Evolutionary conservation across 64 coral and sea anemone species (phyloP), one percentile per base, ranked within the genome.

Genomic region (Montipora cactus): DNA sequence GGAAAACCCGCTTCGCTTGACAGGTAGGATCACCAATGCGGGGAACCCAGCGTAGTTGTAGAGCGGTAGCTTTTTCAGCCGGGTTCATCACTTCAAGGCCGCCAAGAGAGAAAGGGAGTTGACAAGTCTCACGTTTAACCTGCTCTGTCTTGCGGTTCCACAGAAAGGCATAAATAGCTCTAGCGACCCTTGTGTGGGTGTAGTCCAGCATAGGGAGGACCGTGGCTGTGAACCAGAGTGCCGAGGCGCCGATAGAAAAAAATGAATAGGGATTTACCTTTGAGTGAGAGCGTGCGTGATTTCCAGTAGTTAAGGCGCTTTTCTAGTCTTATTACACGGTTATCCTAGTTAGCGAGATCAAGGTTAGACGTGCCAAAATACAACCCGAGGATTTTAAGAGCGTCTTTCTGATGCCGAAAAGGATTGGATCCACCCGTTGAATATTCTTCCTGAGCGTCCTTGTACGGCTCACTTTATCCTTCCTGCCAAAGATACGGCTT

Each of bases 171-270:
- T 53, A 89, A 53, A 89, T 7, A 5, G 87, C 87, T 61, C 15
- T 57, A 16, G 46, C 45, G n/a, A 37, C 18, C 12, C 85, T 47
- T 3, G 85, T 88, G 69, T 49, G 15, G 2, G 75, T 19, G 10
- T 19, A n/a, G 8, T n/a, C 44, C 1, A 68, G 70, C 47, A 88
- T 52, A 14, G 57, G 8, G 0, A 88, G 9, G 2, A 88, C 85
- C 22, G 67, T 88, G 15, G 85, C 85, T 1, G 86, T 88, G 7
- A 75, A 88, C 86, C 86, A 88, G 6, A 88, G 70, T 5, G 68
- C 67, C 0, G 86, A 76, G 18, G 74, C n/a, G n/a, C 44, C 69
- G 8, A 88, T 1, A 0, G 49, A 1, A 11, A n/a, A n/a, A n/a
- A 58, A 88, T 75, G 5, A 88, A 76, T 5, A 88, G 9, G 1